These are phyloP conservation scores for Eulacestoma nigropectus DNA, from an alignment of 2,113 vertebrate species.

Conservation along the genomic window DNA sequence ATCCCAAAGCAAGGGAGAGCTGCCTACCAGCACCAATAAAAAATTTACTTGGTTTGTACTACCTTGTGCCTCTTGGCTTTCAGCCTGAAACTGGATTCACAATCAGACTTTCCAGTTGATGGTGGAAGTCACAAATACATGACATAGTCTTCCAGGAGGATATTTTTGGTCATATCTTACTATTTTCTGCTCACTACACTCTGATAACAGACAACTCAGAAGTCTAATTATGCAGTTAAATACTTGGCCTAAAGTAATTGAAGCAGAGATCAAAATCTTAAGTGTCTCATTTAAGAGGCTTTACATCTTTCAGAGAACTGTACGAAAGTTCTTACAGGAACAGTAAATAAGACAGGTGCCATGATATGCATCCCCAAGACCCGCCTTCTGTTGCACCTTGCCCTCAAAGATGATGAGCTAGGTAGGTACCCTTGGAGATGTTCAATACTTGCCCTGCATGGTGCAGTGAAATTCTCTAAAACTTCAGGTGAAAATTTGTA, in stretches of 20 bases:
- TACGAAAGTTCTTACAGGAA: not conserved
- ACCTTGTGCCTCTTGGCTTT: not conserved
- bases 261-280: not conserved
- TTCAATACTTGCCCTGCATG: not conserved
- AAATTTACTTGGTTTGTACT: not conserved
- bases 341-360: not conserved
- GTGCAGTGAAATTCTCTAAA: not conserved
- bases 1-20: not conserved
- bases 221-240: not conserved
- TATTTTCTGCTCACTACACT: not conserved
- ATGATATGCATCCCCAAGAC: not conserved
- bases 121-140: not conserved
- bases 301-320: not conserved
- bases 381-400: fast-evolving
- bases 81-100: not conserved
- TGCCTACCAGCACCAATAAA: not conserved
- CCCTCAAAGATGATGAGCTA: not conserved
- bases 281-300: not conserved
- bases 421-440: not conserved
- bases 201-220: not conserved
- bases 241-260: not conserved
- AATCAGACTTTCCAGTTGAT: not conserved
- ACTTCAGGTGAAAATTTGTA: not conserved
- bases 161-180: not conserved
- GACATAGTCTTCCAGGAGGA: not conserved